Evolutionary conservation across 35 echinoderm and acorn worm species (phyloP), one percentile per base, ranked within the genome.

Genomic region (Stichopus chloronotus): DNA sequence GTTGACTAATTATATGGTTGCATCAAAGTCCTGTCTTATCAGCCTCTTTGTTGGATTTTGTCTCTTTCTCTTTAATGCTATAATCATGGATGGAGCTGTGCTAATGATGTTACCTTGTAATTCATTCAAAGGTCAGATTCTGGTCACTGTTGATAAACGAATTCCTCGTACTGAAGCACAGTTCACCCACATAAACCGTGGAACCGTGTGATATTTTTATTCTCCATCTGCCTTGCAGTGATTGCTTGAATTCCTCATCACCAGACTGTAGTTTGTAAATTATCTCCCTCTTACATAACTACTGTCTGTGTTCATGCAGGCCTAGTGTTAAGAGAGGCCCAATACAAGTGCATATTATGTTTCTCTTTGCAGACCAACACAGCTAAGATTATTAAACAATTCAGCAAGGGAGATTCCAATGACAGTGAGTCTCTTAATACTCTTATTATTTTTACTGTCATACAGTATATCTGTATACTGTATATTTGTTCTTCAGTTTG

Each of bases 301-400:
- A 43, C 30, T 43, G 30, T 43, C 30, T 43, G 30, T 43, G 30
- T 43, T 43, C 3, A 43, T 43, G 30, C 30, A 43, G 30, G 30
- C 30, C 30, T 43, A 43, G 30, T 43, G 30, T 43, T 43, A 43
- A 43, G 30, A 43, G 30, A 43, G 30, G 30, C 30, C 30, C 30
- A 43, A 43, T 43, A 43, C 30, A 43, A 43, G n/a, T 43, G 0
- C 30, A 43, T 43, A 43, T 43, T 43, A 43, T 43, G 30, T 43
- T 43, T 43, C 30, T 43, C 30, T 71, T 55, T 84, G 20, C 77
- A 98, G 95, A 99, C 94, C 68, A 96, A 99, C 61, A 99, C 97
- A 58, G 97, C 97, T 53, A 99, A 98, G 74, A 72, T 95, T 20
- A 96, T 99, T 76, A 99, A 96, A 80, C 95, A 96, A 59, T 83